Percentiles rank a stretch among this genome's conserved stretches.
Conservation (phyloP, 2,888 invertebrate species). For the Drosophila meridiana region DNA sequence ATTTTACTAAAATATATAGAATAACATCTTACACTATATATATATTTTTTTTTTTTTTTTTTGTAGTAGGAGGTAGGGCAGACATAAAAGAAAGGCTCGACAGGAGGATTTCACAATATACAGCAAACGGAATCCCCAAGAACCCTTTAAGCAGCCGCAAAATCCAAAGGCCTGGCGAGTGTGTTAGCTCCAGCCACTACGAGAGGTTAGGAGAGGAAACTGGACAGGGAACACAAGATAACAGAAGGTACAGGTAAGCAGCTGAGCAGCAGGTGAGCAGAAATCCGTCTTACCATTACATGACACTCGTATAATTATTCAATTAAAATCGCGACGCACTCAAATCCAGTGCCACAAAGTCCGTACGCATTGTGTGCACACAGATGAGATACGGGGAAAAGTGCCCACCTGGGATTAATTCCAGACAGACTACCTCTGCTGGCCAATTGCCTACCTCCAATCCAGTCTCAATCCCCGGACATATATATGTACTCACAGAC, state of each 20-base stretch:
- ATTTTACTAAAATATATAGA: constrained; percentile 16
- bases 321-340: constrained; percentile 67
- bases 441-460: constrained; percentile 16
- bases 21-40: constrained; percentile 13
- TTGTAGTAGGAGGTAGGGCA: constrained; percentile 1
- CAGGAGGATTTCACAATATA: constrained; percentile 15
- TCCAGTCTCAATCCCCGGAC: constrained; percentile 9
- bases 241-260: not conserved
- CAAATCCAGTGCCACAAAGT: constrained; percentile 16
- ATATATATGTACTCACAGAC: not conserved
- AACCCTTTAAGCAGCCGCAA: constrained; percentile 18
- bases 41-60: not conserved
- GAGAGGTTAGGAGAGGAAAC: not conserved
- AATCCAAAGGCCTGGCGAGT: not conserved
- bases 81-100: not conserved
- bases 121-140: constrained; percentile 5
- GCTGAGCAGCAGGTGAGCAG: constrained; percentile 8
- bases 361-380: constrained; percentile 40
- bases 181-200: not conserved
- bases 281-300: constrained; percentile 40
- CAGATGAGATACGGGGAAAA: constrained; percentile 46
- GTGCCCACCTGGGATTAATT: constrained; percentile 74
- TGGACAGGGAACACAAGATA: not conserved
- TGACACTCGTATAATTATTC: constrained; percentile 63
- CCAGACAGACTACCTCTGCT: constrained; percentile 19